Evolutionary conservation across 37 sponge, comb jelly and placozoan species (phyloP).

Genomic region (Dysidea cf. avara): DNA sequence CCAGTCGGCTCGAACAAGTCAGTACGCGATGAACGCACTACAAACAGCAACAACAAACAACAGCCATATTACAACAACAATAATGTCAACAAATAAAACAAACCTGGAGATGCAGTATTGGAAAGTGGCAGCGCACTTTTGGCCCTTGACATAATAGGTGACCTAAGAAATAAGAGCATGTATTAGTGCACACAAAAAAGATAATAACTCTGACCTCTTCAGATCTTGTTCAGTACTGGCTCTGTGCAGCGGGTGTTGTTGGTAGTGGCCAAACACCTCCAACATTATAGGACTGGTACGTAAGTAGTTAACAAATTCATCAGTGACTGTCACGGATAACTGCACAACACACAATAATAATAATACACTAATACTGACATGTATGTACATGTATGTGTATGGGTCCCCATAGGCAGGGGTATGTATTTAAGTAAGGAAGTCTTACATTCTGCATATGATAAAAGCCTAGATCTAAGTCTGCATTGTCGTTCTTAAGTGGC

Average conservation of each 20-base stretch:
- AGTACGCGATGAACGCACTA: conserved; percentile 41
- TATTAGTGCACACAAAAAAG: background rate
- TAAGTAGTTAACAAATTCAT: conserved; percentile 61
- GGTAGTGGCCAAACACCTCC: conserved; percentile 92
- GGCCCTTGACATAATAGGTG: too few relatives aligned
- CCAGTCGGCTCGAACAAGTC: conserved; percentile 46
- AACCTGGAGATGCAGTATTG: background rate
- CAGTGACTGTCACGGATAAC: conserved; percentile 61
- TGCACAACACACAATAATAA: background rate
- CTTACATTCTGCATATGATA: conserved; percentile 81
- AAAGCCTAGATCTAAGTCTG: conserved; percentile 68
- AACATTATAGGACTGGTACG: conserved; percentile 66
- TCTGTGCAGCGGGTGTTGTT: conserved; percentile 77
- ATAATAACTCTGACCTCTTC: background rate
- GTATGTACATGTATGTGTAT: too few relatives aligned
- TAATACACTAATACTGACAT: background rate
- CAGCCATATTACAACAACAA: background rate
- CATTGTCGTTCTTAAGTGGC: conserved; percentile 66
- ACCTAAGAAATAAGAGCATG: too few relatives aligned
- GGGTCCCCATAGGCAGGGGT: background rate
- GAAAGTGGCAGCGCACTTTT: too few relatives aligned
- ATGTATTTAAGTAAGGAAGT: background rate
- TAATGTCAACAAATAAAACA: background rate
- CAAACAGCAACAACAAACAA: background rate
- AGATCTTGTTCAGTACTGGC: conserved; percentile 62